phyloP scores from a whole-genome alignment of 1,140 invertebrate genomes.

The Plectus sambesii region DNA sequence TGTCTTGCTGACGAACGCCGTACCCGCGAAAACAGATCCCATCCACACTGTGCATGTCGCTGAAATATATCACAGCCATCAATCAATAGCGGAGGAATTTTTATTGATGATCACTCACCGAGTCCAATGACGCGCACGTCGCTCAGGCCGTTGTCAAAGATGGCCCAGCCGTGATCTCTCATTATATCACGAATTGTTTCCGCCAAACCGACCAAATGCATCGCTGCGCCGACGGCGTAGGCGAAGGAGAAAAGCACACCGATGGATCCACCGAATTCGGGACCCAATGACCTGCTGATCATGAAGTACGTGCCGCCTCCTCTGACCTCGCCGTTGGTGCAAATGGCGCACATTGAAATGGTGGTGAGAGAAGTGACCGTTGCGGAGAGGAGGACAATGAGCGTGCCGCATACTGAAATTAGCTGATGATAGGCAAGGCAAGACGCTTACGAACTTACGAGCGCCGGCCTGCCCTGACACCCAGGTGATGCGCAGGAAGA shows the following conservation, averaged over 20 bases:
- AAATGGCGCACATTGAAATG: slow-evolving; percentile 87
- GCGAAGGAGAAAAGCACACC: slow-evolving; percentile 93
- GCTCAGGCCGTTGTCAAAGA: slow-evolving; percentile 50
- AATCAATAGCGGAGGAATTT: too few relatives aligned
- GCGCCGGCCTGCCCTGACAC: slow-evolving; percentile 56
- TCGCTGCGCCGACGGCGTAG: slow-evolving; percentile 85
- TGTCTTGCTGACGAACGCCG: slow-evolving; percentile 43
- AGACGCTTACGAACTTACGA: too few relatives aligned
- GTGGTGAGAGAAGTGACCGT: slow-evolving; percentile 84
- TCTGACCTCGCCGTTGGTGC: slow-evolving; percentile 96
- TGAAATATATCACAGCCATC: too few relatives aligned
- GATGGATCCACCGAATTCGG: slow-evolving; percentile 92
- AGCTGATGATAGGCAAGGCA: too few relatives aligned
- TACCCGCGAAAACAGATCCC: slow-evolving; percentile 37
- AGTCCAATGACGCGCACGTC: slow-evolving; percentile 55
- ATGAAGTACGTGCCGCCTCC: slow-evolving; percentile 61
- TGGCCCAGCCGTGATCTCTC: slow-evolving; percentile 24
- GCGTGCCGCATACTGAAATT: slow-evolving; percentile 43
- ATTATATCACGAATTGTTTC: slow-evolving; percentile 61
- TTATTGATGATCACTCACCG: slow-evolving; percentile 24
- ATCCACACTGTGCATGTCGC: slow-evolving; percentile 38
- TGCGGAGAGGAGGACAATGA: slow-evolving; percentile 73
- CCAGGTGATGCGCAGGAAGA: slow-evolving; percentile 53
- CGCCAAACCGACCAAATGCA: slow-evolving; percentile 97
- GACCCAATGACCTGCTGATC: slow-evolving; percentile 68